Evolutionary conservation across 2,113 vertebrate genomes (phyloP), one percentile per base, ranked within the genome.

Genomic region (Pluvialis apricaria): DNA sequence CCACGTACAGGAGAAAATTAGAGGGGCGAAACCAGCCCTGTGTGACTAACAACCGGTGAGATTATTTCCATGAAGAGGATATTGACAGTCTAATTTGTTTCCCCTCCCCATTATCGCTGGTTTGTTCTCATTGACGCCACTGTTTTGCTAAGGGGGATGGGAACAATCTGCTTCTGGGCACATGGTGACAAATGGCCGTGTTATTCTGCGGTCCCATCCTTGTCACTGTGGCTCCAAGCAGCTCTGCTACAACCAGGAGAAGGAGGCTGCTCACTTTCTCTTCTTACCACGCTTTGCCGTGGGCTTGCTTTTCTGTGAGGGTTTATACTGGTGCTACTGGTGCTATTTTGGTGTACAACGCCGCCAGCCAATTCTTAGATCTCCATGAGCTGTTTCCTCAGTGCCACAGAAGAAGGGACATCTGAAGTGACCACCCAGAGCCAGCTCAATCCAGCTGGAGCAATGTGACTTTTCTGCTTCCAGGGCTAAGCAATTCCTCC

Each of bases 1-100:
- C 73, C 66, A 88, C 4, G 4, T 94, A 82, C 40, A 80, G 60
- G 58, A 94, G 91, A 89, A 95, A 92, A 95, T 95, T 32, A 91
- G 84, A 95, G 86, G 73, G 91, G 78, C 0, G 6, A 95, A 92
- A 58, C 62, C 68, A 77, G 69, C 62, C 81, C 86, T 40, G n/a
- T 87, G 70, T 97, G 94, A 94, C 81, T 94, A 97, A 96, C 83
- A 87, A 82, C 62, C 70, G 75, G 49, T 32, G 88, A 91, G 73
- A 51, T 94, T 79, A 66, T 84, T 89, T 77, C 84, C 45, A 6
- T 36, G n/a, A 84, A 66, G 86, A 82, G 73, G 62, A 73, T 85
- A 85, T 58, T 92, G 88, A 77, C 88, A 73, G 70, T 34, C 86
- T 91, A 85, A 97, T 95, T 97, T 82, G 36, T 88, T 96, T 88